Percentiles rank a stretch among this genome's conserved stretches.
Evolutionary conservation across 2,113 vertebrate genomes (phyloP).

Genomic region (Trogon surrucura): DNA sequence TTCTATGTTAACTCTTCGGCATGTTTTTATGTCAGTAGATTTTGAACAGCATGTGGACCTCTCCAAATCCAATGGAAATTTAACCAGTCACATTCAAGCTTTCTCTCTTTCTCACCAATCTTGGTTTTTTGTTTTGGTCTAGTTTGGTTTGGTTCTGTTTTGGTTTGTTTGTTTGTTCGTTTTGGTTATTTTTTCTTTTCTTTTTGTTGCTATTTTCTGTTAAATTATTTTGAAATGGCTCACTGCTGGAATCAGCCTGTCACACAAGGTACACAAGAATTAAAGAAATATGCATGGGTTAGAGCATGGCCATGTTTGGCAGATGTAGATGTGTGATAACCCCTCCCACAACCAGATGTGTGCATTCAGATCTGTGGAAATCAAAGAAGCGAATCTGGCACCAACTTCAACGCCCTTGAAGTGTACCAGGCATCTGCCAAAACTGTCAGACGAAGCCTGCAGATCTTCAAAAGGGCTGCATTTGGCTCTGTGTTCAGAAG

Average conservation of each 20-base stretch:
- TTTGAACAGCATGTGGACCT: background rate
- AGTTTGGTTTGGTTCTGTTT: no score
- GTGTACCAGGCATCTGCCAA: constrained; percentile 47
- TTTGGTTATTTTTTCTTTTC: fast-evolving
- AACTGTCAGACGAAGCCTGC: constrained; percentile 54
- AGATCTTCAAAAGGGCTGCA: constrained; percentile 63
- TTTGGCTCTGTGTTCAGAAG: constrained; percentile 48
- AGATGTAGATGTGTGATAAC: constrained; percentile 52
- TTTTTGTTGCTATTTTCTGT: background rate
- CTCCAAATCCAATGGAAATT: background rate
- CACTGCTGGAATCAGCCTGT: background rate
- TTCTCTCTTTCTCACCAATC: background rate
- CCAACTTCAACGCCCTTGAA: constrained; percentile 57
- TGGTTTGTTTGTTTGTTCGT: background rate
- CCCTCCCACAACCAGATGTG: constrained; percentile 65
- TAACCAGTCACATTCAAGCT: background rate
- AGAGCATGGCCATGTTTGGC: constrained; percentile 11
- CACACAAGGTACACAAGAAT: background rate
- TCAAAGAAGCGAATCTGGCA: constrained; percentile 68
- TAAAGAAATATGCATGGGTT: background rate
- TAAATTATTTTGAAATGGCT: background rate
- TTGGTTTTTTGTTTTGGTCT: no score
- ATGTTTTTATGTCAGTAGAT: background rate
- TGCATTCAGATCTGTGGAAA: constrained; percentile 61
- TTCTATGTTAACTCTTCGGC: background rate